Conservation (phyloP, 2,797 vertebrate species). For the Pagetopsis macropterus region DNA sequence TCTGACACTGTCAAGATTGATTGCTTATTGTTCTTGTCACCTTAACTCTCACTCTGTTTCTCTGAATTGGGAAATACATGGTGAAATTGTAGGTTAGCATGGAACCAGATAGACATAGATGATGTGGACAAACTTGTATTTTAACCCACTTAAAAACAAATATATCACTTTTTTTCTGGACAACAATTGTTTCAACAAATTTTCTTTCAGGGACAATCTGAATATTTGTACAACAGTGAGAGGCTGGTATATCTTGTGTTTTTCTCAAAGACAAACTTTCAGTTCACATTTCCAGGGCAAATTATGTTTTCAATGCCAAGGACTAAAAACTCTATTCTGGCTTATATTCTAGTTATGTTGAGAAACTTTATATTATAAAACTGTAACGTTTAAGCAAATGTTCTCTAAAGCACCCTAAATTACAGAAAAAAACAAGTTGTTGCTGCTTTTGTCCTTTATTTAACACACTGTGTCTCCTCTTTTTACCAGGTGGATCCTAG, state of each 20-base stretch:
- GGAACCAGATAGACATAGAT: too few species aligned
- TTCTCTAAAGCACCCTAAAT: neutral
- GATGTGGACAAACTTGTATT: too few species aligned
- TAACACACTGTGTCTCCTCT: neutral
- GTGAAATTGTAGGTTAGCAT: too few species aligned
- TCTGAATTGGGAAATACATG: too few species aligned
- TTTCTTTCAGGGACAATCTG: neutral
- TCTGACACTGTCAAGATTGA: neutral
- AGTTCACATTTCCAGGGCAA: too few species aligned
- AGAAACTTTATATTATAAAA: neutral
- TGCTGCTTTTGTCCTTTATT: neutral
- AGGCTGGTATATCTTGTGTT: neutral
- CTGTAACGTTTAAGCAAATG: neutral
- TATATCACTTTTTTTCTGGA: too few species aligned
- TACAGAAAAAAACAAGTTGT: neutral
- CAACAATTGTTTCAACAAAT: too few species aligned
- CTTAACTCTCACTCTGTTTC: neutral
- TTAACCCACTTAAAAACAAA: neutral
- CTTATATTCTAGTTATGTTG: neutral
- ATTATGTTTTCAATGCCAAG: neutral
- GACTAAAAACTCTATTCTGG: neutral
- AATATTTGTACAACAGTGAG: neutral
- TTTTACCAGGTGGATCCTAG: slow-evolving; percentile 87
- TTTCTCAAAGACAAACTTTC: neutral
- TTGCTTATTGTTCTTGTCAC: neutral